Evolutionary conservation across 1,140 invertebrate genomes (phyloP), one percentile per base, ranked within the genome.

Genomic region (Agraylea sexmaculata): DNA sequence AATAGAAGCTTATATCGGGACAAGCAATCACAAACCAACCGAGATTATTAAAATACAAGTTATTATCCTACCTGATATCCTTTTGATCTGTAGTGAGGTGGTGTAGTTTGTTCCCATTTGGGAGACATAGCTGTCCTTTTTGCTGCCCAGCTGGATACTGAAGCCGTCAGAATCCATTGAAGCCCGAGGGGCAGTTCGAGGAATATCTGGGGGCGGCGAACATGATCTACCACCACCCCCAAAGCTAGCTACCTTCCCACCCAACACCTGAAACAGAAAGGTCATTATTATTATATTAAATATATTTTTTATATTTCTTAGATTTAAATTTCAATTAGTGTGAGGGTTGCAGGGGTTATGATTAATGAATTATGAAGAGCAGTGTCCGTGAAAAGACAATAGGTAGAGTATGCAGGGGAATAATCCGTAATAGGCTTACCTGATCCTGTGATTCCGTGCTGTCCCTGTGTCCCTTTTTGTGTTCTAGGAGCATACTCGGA

Each of bases 81-180:
- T 53, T 19, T 68, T 68, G 20, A 66, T 68, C 41, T 66, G 65
- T n/a, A 68, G 43, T 42, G 66, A 62, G 0, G 62, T 66, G n/a
- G 62, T 60, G 40, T 64, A 61, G 42, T 65, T 66, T 47, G 64
- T 66, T n/a, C 63, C 65, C 62, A 68, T 68, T 45, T 66, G 62
- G 0, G 62, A 66, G 11, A 65, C 60, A 60, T 66, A 45, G 36
- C 40, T 42, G 37, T 49, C 47, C 40, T 49, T 49, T 33, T 49
- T 49, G 21, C 35, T 36, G 15, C 39, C 19, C 22, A 49, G 47
- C 30, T 49, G 47, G 13, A 49, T 37, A 40, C 47, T 49, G 43
- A 49, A 49, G 18, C 47, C 47, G 29, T 49, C 47, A 20, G 47
- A 49, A 37, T 49, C 47, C 47, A 49, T 49, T 40, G 30, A 36